These are phyloP conservation scores for Drosophila kanekoi DNA, from an alignment of 2,888 invertebrate species.

Conservation along the genomic window DNA sequence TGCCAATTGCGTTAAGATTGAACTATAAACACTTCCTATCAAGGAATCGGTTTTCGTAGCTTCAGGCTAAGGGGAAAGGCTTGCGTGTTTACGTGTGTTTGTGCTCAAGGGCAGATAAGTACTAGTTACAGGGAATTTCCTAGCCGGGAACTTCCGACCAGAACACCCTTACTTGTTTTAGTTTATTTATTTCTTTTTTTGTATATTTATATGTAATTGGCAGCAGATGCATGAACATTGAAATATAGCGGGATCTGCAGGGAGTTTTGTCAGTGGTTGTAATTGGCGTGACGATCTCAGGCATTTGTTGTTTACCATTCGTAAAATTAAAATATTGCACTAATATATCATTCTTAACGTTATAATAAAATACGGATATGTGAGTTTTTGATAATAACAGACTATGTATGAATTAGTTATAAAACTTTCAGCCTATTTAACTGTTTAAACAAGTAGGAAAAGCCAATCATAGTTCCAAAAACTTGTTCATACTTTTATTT, in stretches of 20 bases:
- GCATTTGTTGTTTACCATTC: slow-evolving; percentile 8
- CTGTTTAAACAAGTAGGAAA: too few species aligned
- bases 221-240: slow-evolving; percentile 25
- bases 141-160: neutral
- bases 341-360: neutral
- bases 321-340: neutral
- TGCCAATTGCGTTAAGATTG: too few species aligned
- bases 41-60: too few species aligned
- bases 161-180: neutral
- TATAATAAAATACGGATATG: too few species aligned
- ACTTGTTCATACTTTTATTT: too few species aligned
- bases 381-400: neutral
- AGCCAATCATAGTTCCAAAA: too few species aligned
- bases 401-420: neutral
- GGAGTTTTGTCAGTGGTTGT: neutral
- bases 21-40: too few species aligned
- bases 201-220: slow-evolving; percentile 13
- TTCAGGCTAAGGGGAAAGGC: too few species aligned
- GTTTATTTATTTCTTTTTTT: slow-evolving; percentile 5
- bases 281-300: slow-evolving; percentile 14
- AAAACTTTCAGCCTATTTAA: too few species aligned
- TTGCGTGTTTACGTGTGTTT: too few species aligned
- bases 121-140: neutral
- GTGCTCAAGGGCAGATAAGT: too few species aligned
- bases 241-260: neutral